Base-by-base conservation (phyloP, 2,113 vertebrate genomes). In the Tetraodon nigroviridis region DNA sequence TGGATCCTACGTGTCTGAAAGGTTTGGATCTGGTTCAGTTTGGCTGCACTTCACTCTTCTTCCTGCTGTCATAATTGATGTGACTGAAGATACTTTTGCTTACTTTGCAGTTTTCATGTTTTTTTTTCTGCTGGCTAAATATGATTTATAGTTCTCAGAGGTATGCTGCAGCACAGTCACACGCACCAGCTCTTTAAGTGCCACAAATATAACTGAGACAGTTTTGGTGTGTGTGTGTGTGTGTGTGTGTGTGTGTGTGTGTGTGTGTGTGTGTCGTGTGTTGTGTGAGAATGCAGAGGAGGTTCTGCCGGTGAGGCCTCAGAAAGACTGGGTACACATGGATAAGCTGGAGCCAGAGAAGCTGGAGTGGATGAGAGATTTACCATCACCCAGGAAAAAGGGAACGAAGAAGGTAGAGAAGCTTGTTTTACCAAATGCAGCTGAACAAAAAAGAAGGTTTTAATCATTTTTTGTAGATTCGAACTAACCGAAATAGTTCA, bases 321-420 rank as follows among this genome's bases (percentile, higher is more conserved):
- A 88, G 75, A 94, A 92, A 78, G 91, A 93, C 2, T 99, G 97
- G 97, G 71, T 99, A 37, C 92, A 99, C 72, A 99, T 99, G 97
- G 86, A 94, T 67, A 92, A 81, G 17, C 62, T 97, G 56, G 96
- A 99, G 71, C 89, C 92, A 17, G 95, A 99, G 64, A 99, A 99
- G 73, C 89, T 99, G 67, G 92, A 95, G 47, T 99, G 97, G 97
- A 94, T 90, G 63, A 93, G 90, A 79, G 92, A 98, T 71, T 84
- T 96, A 51, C 93, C 95, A 24, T 79, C 87, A 0, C 89, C 90
- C 19, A 88, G 72, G n/a, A 91, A 67, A 66, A 90, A 83, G 81
- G 90, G 85, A 86, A 98, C 93, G 0, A 92, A 90, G 78, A 88
- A 93, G 90, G 95, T 95, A 68, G 64, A 8, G 22, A 18, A n/a